These are phyloP conservation scores for Camponotus floridanus DNA, from an alignment of 1,140 invertebrate species.

Conservation along the genomic window DNA sequence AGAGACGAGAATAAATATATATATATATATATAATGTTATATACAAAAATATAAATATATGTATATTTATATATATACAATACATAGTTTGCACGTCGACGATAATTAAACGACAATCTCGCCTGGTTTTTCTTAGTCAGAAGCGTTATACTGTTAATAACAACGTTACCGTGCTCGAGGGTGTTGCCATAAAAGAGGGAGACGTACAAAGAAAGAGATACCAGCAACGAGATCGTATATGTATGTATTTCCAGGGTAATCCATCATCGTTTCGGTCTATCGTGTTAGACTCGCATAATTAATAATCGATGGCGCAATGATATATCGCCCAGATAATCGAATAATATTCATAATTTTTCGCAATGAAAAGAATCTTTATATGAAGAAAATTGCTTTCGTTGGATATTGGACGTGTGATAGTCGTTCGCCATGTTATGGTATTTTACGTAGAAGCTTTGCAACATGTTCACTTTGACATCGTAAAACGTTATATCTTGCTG, in stretches of 20 bases:
- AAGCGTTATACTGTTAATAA: slow-evolving; percentile 63
- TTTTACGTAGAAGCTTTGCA: slow-evolving; percentile 32
- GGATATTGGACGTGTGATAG: slow-evolving; percentile 1
- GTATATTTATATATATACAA: slow-evolving; percentile 29
- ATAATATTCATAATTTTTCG: slow-evolving; percentile 38
- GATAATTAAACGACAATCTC: slow-evolving; percentile 44
- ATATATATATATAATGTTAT: background rate
- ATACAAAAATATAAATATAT: background rate
- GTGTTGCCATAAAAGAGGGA: slow-evolving; percentile 52
- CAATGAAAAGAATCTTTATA: background rate
- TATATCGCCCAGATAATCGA: slow-evolving; percentile 22
- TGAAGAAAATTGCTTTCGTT: slow-evolving; percentile 18
- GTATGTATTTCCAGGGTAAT: slow-evolving; percentile 34
- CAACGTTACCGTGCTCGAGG: slow-evolving; percentile 70
- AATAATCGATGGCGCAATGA: slow-evolving; percentile 44
- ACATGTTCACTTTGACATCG: slow-evolving; percentile 14
- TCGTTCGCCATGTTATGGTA: background rate
- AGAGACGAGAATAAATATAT: slow-evolving; percentile 7
- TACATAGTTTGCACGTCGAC: slow-evolving; percentile 45
- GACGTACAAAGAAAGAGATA: slow-evolving; percentile 54
- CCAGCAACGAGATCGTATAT: slow-evolving; percentile 39
- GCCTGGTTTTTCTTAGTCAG: slow-evolving; percentile 45
- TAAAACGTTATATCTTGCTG: slow-evolving; percentile 33
- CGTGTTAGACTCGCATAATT: slow-evolving; percentile 35
- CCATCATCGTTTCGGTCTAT: slow-evolving; percentile 46